These are phyloP conservation scores for Balaeniceps rex DNA, from an alignment of 2,113 vertebrate genomes.

Conservation along the genomic window DNA sequence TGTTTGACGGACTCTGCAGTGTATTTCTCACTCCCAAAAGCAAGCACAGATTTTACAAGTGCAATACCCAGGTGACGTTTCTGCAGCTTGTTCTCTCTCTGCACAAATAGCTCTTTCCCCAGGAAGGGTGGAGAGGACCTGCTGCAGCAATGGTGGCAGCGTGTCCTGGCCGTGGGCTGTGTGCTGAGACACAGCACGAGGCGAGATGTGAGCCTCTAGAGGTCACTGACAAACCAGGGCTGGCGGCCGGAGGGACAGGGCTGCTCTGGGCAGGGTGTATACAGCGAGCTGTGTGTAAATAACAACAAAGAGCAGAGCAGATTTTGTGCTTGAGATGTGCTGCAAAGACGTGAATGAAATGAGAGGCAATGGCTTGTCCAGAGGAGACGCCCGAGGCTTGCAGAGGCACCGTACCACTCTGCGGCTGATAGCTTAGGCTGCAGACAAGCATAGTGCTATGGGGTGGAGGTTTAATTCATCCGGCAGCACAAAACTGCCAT, in stretches of 20 bases:
- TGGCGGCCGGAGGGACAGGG: accelerated
- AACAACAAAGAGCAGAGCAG: too few relatives aligned
- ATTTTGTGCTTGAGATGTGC: neutral
- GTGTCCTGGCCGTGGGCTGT: accelerated
- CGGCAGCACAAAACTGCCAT: neutral
- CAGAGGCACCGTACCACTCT: too few relatives aligned
- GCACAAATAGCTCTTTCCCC: neutral
- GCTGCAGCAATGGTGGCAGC: neutral
- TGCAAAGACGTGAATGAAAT: neutral
- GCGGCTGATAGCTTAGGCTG: neutral
- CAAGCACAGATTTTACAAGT: neutral
- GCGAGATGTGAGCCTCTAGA: slow-evolving; percentile 39
- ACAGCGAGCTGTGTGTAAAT: neutral
- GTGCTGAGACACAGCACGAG: neutral
- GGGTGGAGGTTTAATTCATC: neutral
- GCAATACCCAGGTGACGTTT: neutral
- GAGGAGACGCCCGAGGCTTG: accelerated
- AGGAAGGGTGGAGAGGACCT: neutral
- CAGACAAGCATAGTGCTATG: accelerated
- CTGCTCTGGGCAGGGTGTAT: neutral
- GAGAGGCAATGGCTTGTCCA: neutral
- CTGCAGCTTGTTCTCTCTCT: accelerated
- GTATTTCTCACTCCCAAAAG: neutral
- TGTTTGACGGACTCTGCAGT: accelerated
- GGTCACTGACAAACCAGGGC: slow-evolving; percentile 41